These are phyloP conservation scores for Sebastolobus alascanus DNA, from an alignment of 2,797 vertebrate species.

Conservation along the genomic window DNA sequence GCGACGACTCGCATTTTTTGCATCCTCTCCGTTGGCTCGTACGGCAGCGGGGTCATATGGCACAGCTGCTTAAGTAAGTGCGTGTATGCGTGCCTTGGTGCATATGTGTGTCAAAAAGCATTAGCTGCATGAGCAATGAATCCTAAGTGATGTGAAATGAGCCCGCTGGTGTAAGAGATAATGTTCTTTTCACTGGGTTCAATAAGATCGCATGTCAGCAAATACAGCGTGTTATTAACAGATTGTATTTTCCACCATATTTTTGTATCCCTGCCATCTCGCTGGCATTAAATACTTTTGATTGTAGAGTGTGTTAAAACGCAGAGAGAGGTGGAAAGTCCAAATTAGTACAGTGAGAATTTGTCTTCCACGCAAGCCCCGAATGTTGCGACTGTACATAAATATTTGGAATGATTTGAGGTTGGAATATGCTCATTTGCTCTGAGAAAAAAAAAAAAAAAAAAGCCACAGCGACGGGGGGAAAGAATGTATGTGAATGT, in stretches of 20 bases:
- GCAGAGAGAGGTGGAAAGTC: constrained; percentile 4
- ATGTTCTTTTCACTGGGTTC: constrained; percentile 28
- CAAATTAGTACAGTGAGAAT: constrained; percentile 43
- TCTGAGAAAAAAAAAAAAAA: constrained; percentile 21
- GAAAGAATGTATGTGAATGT: constrained; percentile 69
- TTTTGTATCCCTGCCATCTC: constrained; percentile 24
- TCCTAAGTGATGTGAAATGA: constrained; percentile 34
- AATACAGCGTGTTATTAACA: constrained; percentile 54
- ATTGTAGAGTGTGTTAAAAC: constrained; percentile 64
- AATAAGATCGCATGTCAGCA: constrained; percentile 48
- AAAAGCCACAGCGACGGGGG: constrained; percentile 51
- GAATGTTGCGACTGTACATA: constrained; percentile 72
- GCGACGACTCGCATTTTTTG: constrained; percentile 41
- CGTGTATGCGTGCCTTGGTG: constrained; percentile 27
- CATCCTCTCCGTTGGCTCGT: constrained; percentile 45
- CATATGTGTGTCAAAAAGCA: constrained; percentile 45
- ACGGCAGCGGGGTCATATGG: constrained; percentile 29
- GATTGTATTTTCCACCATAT: constrained; percentile 62
- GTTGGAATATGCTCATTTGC: constrained; percentile 73
- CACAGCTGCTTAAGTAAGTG: constrained; percentile 31
- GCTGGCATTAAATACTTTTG: constrained; percentile 58
- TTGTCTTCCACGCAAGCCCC: constrained; percentile 54
- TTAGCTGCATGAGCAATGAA: constrained; percentile 48
- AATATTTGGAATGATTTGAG: constrained; percentile 76
- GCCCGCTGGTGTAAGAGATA: constrained; percentile 36